These are phyloP conservation scores for Anabas testudineus DNA, from an alignment of 2,797 vertebrate genomes.

Conservation along the genomic window DNA sequence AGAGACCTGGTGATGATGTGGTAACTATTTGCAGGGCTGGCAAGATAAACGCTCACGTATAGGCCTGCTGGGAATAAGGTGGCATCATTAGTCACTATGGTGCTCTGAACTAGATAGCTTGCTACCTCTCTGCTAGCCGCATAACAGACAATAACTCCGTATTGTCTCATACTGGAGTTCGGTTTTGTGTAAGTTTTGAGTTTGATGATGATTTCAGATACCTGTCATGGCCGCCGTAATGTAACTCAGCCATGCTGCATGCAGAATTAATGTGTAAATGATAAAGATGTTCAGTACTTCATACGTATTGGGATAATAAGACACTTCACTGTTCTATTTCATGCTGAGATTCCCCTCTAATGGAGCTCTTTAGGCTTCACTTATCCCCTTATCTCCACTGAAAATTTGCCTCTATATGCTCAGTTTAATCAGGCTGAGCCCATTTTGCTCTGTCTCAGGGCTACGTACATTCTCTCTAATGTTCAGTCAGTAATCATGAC, in stretches of 20 bases:
- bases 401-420: conserved; percentile 62
- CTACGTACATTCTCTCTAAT: conserved; percentile 15
- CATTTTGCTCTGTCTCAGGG: conserved; percentile 25
- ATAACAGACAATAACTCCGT: no score
- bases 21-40: background rate
- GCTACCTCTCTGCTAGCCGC: no score
- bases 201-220: conserved; percentile 9
- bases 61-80: background rate
- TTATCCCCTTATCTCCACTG: conserved; percentile 49
- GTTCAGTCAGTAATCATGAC: conserved; percentile 31
- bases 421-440: conserved; percentile 51
- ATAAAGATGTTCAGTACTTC: conserved; percentile 56
- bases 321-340: conserved; percentile 56
- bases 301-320: conserved; percentile 57
- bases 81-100: background rate
- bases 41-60: no score
- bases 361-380: conserved; percentile 55
- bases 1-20: no score
- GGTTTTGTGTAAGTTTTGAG: background rate
- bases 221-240: background rate
- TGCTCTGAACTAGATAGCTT: no score
- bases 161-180: background rate
- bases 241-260: conserved; percentile 3
- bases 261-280: conserved; percentile 26
- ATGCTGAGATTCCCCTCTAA: conserved; percentile 50